Evolutionary conservation across 2,797 vertebrate genomes (phyloP), one percentile per base, ranked within the genome.

Genomic region (Arvicola amphibius): DNA sequence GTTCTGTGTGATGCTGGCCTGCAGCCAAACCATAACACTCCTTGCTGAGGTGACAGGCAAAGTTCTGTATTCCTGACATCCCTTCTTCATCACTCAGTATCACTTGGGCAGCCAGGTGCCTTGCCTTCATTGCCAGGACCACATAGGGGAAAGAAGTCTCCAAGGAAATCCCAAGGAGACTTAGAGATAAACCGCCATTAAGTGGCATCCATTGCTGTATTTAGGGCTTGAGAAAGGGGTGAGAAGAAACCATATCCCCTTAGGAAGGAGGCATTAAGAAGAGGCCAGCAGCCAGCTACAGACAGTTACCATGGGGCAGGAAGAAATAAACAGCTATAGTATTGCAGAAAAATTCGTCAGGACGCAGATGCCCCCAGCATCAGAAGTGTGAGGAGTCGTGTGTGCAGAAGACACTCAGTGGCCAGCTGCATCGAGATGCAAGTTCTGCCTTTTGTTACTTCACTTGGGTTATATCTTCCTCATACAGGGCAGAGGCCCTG

Each of bases 21-120:
- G 56, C 0, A 0, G 19, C 32, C 32, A 2, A 40, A 25, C 63
- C 59, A 69, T 0, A 27, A 2, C 10, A 23, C 8, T 3, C n/a
- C 16, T 53, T 14, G 2, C n/a, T 19, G 5, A 73, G 16, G 67
- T 56, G 53, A 34, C n/a, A 40, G 74, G 89, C 51, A 51, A 29
- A 1, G 34, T 6, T 76, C 53, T 94, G 67, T 98, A 76, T 51
- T 1, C 1, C 23, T 17, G 19, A 79, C 8, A 1, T 43, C 29
- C 29, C 46, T 63, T 79, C 46, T 53, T 51, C 4, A 0, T 43
- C 0, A 0, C 23, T 85, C 13, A 8, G 0, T 0, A 43, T 56
- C 25, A 1, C 88, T 61, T 12, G n/a, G n/a, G 74, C 51, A 0
- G 5, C 17, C 93, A 56, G 19, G 4, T 4, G 43, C 29, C 16